Evolutionary conservation across 2,888 invertebrate genomes (phyloP).

Genomic region (Pollenia labialis): DNA sequence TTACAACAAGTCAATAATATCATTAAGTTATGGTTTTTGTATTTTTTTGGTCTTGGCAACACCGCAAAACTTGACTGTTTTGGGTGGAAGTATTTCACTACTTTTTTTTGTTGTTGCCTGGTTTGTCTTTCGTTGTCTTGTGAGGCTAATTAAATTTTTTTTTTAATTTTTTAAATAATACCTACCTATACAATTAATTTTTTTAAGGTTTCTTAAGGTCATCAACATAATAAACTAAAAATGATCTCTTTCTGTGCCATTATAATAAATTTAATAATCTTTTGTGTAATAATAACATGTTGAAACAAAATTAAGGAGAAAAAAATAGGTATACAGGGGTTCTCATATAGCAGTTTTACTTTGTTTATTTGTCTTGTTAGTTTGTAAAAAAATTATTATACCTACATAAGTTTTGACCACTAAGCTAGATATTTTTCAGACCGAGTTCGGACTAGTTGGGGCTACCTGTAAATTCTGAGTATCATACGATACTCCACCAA

Average conservation of each 20-base stretch:
- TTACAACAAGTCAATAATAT: conserved; percentile 14
- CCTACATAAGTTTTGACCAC: too few species aligned
- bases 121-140: conserved; percentile 25
- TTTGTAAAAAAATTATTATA: too few species aligned
- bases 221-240: conserved; percentile 79
- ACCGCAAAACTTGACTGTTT: conserved; percentile 52
- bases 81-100: conserved; percentile 56
- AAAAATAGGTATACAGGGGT: too few species aligned
- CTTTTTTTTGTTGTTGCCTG: not conserved
- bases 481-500: too few species aligned
- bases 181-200: conserved; percentile 20
- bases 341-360: too few species aligned
- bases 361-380: too few species aligned
- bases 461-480: too few species aligned
- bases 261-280: conserved; percentile 34
- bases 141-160: conserved; percentile 37
- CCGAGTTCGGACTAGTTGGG: too few species aligned
- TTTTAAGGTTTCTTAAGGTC: conserved; percentile 79
- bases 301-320: conserved; percentile 12
- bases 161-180: conserved; percentile 4
- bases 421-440: too few species aligned
- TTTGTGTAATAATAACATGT: conserved; percentile 50
- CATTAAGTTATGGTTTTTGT: not conserved
- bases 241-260: conserved; percentile 41
- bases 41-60: conserved; percentile 66